Evolutionary conservation across 1,140 invertebrate genomes (phyloP), one percentile per base, ranked within the genome.

Genomic region (Marisa cornuarietis): DNA sequence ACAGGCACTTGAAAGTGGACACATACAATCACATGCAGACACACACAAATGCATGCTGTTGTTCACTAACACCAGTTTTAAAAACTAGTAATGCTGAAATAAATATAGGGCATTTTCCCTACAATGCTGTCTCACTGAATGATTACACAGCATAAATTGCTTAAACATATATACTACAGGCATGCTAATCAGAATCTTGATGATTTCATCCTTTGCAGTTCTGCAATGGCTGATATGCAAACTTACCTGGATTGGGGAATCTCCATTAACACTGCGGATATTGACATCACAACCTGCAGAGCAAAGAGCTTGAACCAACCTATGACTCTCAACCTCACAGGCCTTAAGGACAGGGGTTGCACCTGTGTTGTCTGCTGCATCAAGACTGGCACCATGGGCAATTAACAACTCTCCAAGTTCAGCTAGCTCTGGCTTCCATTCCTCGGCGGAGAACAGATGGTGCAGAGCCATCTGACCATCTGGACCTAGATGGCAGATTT

Each of bases 301-400:
- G 16, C 87, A 82, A 13, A 89, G 79, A 3, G 84, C 24, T 31
- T 80, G 77, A 0, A 88, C 88, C 71, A 86, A 76, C 26, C 84
- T 82, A 24, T 87, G 78, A 71, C 87, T 84, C 69, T 88, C 86
- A 14, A 80, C 83, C 65, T 86, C 83, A 80, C 87, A 89, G 26
- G 87, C 88, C n/a, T 84, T 72, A 66, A 87, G 85, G 63, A 97
- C 88, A 2, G 96, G 95, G 0, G 96, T 97, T 24, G 96, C 86
- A 4, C 95, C 96, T 93, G 96, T 96, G 84, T 96, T 96, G 87
- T 97, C 96, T 0, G 95, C 95, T 16, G 95, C 94, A 87, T 97
- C 96, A 0, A 97, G 95, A 49, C 95, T 94, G 16, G 96, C 95
- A 16, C 95, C 95, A 72, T 83, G 69, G 54, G 84, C 68, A 3